Conservation (phyloP, 1,140 invertebrate genomes). For the Halictus rubicundus region DNA sequence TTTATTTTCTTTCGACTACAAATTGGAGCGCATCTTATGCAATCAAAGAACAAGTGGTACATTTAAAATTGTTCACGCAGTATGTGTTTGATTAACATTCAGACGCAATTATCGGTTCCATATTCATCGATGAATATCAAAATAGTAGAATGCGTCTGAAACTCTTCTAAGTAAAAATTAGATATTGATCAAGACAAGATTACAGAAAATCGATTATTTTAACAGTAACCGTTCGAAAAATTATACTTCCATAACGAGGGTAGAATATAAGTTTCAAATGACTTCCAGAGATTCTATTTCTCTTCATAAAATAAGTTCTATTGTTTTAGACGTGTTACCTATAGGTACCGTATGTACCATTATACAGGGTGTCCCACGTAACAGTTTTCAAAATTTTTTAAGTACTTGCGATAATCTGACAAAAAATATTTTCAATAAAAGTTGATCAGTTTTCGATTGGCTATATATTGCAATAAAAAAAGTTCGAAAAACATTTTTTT, state of each 20-base stretch:
- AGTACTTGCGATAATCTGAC: too few relatives aligned
- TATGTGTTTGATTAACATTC: conserved; percentile 15
- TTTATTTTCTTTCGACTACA: conserved; percentile 14
- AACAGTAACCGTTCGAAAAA: not conserved
- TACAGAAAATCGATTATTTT: not conserved
- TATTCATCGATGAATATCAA: not conserved
- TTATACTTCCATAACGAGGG: not conserved
- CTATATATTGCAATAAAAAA: too few relatives aligned
- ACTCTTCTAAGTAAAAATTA: not conserved
- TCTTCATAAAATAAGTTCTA: not conserved
- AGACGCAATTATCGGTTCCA: not conserved
- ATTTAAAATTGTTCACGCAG: not conserved
- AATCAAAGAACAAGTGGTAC: not conserved
- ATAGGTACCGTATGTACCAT: not conserved
- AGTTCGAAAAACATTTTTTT: too few relatives aligned
- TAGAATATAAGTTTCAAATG: not conserved
- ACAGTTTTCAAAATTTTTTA: too few relatives aligned
- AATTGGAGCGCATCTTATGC: not conserved
- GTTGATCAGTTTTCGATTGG: too few relatives aligned
- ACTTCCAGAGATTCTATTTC: not conserved
- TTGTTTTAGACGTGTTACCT: not conserved
- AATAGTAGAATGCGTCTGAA: not conserved
- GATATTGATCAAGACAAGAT: not conserved
- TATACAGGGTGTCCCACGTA: too few relatives aligned
- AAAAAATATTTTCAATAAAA: too few relatives aligned